phyloP scores from a whole-genome alignment of 2,113 vertebrate genomes.

The Melanostigma gelatinosum region DNA sequence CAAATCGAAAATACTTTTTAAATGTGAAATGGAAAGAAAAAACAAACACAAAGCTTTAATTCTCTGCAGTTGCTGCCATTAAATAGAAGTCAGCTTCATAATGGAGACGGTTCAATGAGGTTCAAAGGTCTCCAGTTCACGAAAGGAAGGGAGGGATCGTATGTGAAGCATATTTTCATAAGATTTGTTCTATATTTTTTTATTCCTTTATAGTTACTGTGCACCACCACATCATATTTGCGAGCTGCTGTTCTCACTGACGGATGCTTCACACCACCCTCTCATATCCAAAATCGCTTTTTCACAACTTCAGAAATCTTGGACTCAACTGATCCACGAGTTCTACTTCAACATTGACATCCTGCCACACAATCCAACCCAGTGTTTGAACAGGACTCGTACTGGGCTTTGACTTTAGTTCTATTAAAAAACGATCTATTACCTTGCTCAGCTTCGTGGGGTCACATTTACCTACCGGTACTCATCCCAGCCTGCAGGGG shows the following conservation, averaged over 20 bases:
- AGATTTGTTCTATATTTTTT: slow-evolving; percentile 10
- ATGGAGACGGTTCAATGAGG: neutral
- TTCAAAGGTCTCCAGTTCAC: slow-evolving; percentile 20
- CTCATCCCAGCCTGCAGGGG: neutral
- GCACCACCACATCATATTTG: slow-evolving; percentile 7
- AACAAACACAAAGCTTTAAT: neutral
- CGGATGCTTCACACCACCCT: slow-evolving; percentile 10
- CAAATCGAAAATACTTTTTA: neutral
- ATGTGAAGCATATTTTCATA: slow-evolving; percentile 31
- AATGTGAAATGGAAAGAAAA: slow-evolving; percentile 10
- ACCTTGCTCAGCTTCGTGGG: neutral
- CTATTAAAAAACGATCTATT: too few relatives aligned
- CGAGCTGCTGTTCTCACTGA: slow-evolving; percentile 13
- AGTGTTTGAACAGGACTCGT: slow-evolving; percentile 7
- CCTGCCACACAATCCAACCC: neutral
- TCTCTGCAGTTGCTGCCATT: neutral
- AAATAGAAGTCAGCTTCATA: slow-evolving; percentile 33
- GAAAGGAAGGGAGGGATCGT: neutral
- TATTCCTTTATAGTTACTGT: slow-evolving; percentile 8
- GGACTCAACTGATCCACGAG: slow-evolving; percentile 35
- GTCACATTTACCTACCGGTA: neutral
- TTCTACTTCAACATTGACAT: neutral
- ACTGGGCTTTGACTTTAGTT: slow-evolving; percentile 21
- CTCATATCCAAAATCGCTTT: slow-evolving; percentile 12
- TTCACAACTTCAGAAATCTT: slow-evolving; percentile 31